phyloP scores from a whole-genome alignment of 2,888 invertebrate species.

The Xanthia togata region DNA sequence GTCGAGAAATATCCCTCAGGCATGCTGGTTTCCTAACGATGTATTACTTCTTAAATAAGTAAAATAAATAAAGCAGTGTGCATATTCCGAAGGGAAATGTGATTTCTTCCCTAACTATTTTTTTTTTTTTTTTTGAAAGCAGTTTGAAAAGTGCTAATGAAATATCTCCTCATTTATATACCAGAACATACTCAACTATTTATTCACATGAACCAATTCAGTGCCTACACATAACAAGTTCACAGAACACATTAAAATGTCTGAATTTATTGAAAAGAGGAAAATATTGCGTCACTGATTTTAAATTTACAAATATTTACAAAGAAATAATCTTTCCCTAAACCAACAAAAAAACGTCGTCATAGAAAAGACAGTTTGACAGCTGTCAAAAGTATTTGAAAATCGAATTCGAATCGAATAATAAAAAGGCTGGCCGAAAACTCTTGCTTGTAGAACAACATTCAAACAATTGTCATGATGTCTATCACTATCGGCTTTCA shows the following conservation, averaged over 20 bases:
- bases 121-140: neutral
- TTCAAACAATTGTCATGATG: constrained; percentile 31
- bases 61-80: neutral
- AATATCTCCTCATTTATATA: neutral
- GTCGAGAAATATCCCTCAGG: no score
- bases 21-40: no score
- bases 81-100: neutral
- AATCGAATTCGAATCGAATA: constrained; percentile 13
- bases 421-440: constrained; percentile 19
- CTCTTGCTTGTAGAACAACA: constrained; percentile 23
- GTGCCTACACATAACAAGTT: neutral
- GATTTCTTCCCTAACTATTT: no score
- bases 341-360: neutral
- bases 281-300: neutral
- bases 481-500: constrained; percentile 37
- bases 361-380: constrained; percentile 18
- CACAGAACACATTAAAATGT: neutral
- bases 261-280: neutral
- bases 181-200: neutral
- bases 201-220: neutral
- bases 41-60: neutral
- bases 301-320: neutral
- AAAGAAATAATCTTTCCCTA: neutral
- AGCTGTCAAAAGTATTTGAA: constrained; percentile 27
- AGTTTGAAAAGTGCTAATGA: neutral